These are phyloP conservation scores for Acropternis orthonyx DNA, from an alignment of 2,797 vertebrate species.

Conservation along the genomic window DNA sequence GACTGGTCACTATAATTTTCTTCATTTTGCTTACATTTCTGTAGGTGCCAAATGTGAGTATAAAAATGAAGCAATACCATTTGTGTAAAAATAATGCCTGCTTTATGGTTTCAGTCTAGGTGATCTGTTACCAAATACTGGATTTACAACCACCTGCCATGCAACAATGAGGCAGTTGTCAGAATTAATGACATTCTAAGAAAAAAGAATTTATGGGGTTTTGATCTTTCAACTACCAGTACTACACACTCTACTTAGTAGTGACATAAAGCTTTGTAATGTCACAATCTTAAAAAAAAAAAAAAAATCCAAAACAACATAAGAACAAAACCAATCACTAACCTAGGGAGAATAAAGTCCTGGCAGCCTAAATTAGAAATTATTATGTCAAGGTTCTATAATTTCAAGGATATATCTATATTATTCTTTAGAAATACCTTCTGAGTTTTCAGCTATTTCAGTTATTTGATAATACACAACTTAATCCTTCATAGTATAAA, in stretches of 20 bases:
- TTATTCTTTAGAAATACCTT: neutral
- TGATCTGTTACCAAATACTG: neutral
- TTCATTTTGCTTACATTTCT: slow-evolving; percentile 1
- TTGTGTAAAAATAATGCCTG: neutral
- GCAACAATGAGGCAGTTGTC: neutral
- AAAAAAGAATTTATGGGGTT: neutral
- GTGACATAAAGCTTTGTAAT: neutral
- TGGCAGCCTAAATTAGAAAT: neutral
- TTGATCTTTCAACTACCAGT: neutral
- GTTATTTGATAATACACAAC: neutral
- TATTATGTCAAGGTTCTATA: neutral
- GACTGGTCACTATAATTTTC: neutral
- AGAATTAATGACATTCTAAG: neutral
- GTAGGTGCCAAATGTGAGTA: neutral
- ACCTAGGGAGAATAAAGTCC: neutral
- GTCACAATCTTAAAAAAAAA: neutral
- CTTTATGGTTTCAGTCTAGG: neutral
- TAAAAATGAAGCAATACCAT: neutral
- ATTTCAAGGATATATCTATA: neutral
- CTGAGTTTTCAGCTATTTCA: neutral
- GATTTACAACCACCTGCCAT: neutral
- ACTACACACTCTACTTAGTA: neutral
- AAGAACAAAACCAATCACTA: neutral
- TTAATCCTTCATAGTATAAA: neutral
- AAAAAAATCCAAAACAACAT: too few relatives aligned